Evolutionary conservation across 2,113 vertebrate genomes (phyloP), one percentile per base, ranked within the genome.

Genomic region (Aix galericulata): DNA sequence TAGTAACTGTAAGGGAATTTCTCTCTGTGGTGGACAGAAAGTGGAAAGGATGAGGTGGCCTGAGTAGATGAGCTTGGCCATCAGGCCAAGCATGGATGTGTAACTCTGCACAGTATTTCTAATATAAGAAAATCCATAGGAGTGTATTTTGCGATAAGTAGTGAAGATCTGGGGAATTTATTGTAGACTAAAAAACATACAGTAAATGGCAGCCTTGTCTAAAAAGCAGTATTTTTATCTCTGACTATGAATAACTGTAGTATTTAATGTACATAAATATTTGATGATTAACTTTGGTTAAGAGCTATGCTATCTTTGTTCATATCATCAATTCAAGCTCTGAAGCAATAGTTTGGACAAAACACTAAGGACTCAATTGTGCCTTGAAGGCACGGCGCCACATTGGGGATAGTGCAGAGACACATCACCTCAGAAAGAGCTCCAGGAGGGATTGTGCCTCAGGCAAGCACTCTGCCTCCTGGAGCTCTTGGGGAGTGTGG

Each of bases 231-330:
- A 84, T 90, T 97, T 97, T 97, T 92, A 44, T 84, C 77, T 87
- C n/a, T 88, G 91, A 91, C 60, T 96, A 81, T 92, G 91, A 96
- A 93, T 97, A 97, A 95, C 81, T 83, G 63, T 76, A 96, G 82
- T 94, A 95, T 97, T 97, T 96, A 97, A 96, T 60, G 69, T 67
- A 86, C 27, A 95, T 96, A 91, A 96, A 96, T 97, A 97, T 97
- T 97, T 97, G 76, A 97, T 96, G 78, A 91, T 96, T 95, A 93
- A 93, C 82, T 95, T 97, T 96, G 86, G 62, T 96, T 96, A 97
- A 96, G 89, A 96, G 88, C 94, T 96, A 94, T 78, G 68, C 87
- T 83, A 93, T 88, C 92, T 96, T 77, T 92, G 80, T 60, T 92
- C 82, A 79, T 79, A 88, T 67, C 62, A 86, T 94, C 96, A 96